These are phyloP conservation scores for Megaustenia siamemsis DNA, from an alignment of 2,888 invertebrate genomes.

Conservation along the genomic window DNA sequence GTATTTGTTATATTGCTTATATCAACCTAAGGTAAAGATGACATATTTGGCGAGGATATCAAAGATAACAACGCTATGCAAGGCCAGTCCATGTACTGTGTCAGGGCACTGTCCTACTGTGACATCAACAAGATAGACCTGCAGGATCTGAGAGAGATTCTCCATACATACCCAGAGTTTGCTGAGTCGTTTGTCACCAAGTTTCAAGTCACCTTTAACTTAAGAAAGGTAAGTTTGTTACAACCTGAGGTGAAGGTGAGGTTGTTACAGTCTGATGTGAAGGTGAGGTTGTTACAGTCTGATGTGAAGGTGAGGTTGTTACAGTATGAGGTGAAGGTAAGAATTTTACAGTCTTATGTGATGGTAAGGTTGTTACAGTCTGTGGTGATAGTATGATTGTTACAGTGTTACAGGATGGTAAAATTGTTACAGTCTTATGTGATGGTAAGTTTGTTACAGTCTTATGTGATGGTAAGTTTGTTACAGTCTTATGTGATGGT, in stretches of 20 bases:
- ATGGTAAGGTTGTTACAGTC: too few relatives aligned
- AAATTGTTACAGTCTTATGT: too few relatives aligned
- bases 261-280: too few relatives aligned
- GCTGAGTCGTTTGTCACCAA: slow-evolving; percentile 75
- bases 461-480: too few relatives aligned
- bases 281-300: slow-evolving; percentile 60
- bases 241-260: slow-evolving; percentile 60
- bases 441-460: too few relatives aligned
- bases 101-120: slow-evolving; percentile 78
- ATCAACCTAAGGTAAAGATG: slow-evolving; percentile 80
- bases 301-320: slow-evolving; percentile 60
- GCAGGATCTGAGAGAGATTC: slow-evolving; percentile 76
- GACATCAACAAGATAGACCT: slow-evolving; percentile 79
- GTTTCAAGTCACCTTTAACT: slow-evolving; percentile 79
- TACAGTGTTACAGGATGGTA: too few relatives aligned
- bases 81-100: slow-evolving; percentile 78
- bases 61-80: slow-evolving; percentile 68
- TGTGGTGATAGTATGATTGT: too few relatives aligned
- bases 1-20: too few relatives aligned
- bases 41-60: slow-evolving; percentile 79
- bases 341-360: too few relatives aligned
- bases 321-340: too few relatives aligned
- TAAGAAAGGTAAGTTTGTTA: slow-evolving; percentile 70
- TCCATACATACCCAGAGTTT: slow-evolving; percentile 79
- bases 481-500: too few relatives aligned